Evolutionary conservation across 2,113 vertebrate species (phyloP).

Genomic region (Trinectes maculatus): DNA sequence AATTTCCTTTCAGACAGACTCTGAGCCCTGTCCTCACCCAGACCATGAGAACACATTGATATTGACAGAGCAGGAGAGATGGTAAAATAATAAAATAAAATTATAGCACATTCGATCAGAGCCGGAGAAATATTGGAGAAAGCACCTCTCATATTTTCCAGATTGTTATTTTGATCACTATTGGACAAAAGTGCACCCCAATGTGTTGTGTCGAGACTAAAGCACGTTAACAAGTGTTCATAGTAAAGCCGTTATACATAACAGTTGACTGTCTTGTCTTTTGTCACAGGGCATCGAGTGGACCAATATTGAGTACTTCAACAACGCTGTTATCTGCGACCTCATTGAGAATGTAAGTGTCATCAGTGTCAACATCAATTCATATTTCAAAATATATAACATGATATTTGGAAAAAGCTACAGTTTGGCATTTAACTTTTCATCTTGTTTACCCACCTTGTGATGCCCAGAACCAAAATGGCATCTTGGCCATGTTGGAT

Average conservation of each 20-base stretch:
- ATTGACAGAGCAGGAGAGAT: not conserved
- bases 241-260: not conserved
- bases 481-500: constrained; percentile 98
- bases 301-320: constrained; percentile 99
- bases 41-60: not conserved
- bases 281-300: constrained; percentile 93
- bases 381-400: not conserved
- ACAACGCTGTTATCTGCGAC: constrained; percentile 97
- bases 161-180: no score
- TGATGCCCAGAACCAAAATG: constrained; percentile 84
- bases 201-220: no score
- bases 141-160: no score
- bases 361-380: not conserved
- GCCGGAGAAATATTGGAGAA: no score
- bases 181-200: no score
- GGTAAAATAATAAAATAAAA: no score
- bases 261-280: constrained; percentile 58
- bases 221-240: no score
- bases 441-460: not conserved
- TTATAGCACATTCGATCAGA: no score
- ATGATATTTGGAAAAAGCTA: not conserved
- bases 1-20: constrained; percentile 1
- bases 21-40: constrained; percentile 1
- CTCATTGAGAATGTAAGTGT: constrained; percentile 98
- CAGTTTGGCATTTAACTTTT: not conserved